Evolutionary conservation across 1,140 invertebrate genomes (phyloP), one percentile per base, ranked within the genome.

Genomic region (Trachelipus rathkii): DNA sequence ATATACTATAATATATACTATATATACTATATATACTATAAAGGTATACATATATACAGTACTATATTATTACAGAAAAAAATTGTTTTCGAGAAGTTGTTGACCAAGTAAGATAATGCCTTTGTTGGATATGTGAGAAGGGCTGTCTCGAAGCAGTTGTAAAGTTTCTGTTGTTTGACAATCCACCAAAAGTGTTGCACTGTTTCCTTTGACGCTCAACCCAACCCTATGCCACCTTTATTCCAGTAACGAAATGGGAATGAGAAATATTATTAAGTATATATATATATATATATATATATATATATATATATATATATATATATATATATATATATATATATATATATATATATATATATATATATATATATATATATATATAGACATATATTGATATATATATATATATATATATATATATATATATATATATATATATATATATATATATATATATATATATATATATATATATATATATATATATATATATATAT

Each of bases 201-300:
- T 89, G 82, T 92, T 88, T 0, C 92, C 92, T 85, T 94, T 93
- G 19, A 94, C 85, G 79, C 91, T 92, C 44, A 94, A 84, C 4
- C n/a, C 91, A 53, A 94, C 78, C 68, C 92, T 87, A 85, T 93
- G 92, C 92, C 92, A 94, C 78, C 91, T 92, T 82, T 76, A 33
- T 33, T 33, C 33, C 2, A 84, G 84, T 53, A 50, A 68, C 60
- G 67, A 66, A 78, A 72, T n/a, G 21, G 13, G 13, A 46, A 6
- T 3, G 33, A 6, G 6, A 33, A 33, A 6, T n/a, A n/a, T n/a
- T n/a, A n/a, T n/a, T n/a, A n/a, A n/a, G n/a, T n/a, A 33, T 33
- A 33, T 33, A 33, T 33, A 33, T 33, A 33, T 33, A 33, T 33
- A 33, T 33, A 33, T 33, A 33, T 33, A 33, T 33, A 33, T 33